phyloP scores from a whole-genome alignment of 2,888 invertebrate genomes.

The Polyommatus icarus region DNA sequence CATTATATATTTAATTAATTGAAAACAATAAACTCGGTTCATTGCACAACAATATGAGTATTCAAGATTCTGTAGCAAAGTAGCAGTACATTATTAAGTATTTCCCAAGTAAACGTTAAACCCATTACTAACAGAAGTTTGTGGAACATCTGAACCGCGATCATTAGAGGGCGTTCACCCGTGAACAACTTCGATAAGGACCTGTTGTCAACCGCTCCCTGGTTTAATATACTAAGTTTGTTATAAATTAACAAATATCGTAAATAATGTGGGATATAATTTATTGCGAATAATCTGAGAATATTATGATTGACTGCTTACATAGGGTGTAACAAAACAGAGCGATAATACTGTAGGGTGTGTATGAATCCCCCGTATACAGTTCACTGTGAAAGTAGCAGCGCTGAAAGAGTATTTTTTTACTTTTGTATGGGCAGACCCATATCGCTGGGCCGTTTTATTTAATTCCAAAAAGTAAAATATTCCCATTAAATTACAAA shows the following conservation, averaged over 20 bases:
- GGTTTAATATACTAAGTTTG: conserved; percentile 7
- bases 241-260: neutral
- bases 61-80: neutral
- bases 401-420: no score
- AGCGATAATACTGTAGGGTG: no score
- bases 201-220: neutral
- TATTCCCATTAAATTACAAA: no score
- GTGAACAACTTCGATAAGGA: neutral
- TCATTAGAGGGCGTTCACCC: conserved; percentile 32
- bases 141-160: conserved; percentile 31
- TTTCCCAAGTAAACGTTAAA: neutral
- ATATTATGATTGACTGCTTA: neutral
- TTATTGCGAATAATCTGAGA: neutral
- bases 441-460: no score
- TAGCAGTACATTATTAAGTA: neutral
- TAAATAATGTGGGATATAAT: neutral
- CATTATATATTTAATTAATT: no score
- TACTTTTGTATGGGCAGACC: no score
- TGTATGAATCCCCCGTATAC: no score
- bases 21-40: no score
- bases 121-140: conserved; percentile 30
- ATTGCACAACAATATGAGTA: neutral
- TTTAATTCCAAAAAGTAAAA: no score
- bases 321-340: no score
- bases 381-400: no score